Evolutionary conservation across 2,888 invertebrate species (phyloP).

Genomic region (Acanthosoma haemorrhoidale): DNA sequence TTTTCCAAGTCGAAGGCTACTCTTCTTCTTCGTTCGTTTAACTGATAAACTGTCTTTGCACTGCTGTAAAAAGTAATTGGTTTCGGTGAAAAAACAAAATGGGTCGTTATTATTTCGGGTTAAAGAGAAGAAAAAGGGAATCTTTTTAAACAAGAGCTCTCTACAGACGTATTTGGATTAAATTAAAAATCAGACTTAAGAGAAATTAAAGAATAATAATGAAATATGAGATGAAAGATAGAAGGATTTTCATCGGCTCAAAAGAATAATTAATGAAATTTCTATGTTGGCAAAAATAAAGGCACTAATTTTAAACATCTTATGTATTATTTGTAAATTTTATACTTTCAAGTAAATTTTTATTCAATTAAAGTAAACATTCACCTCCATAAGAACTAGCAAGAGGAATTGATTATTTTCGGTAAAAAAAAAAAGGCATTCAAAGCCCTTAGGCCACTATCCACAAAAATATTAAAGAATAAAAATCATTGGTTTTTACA

Average conservation of each 20-base stretch:
- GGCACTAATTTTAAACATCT: too few relatives aligned
- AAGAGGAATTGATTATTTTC: too few relatives aligned
- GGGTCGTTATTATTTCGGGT: neutral
- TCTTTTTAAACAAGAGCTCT: neutral
- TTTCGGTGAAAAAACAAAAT: conserved; percentile 17
- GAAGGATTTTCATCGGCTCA: too few relatives aligned
- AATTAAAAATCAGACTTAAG: neutral
- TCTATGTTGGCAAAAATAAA: too few relatives aligned
- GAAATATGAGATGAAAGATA: neutral
- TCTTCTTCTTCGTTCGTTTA: neutral
- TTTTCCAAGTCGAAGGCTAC: neutral
- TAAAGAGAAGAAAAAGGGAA: neutral
- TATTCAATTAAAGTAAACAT: too few relatives aligned
- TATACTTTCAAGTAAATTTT: too few relatives aligned
- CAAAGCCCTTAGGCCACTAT: too few relatives aligned
- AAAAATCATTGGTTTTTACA: too few relatives aligned
- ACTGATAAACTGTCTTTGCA: conserved; percentile 23
- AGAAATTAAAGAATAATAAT: neutral
- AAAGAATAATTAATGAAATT: neutral
- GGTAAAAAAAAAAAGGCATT: too few relatives aligned
- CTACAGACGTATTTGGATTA: neutral
- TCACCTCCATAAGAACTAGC: too few relatives aligned
- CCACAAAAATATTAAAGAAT: too few relatives aligned
- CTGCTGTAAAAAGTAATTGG: conserved; percentile 25
- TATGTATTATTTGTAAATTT: too few relatives aligned